Percentiles rank a stretch among this genome's conserved stretches.
phyloP scores from a whole-genome alignment of 1,140 invertebrate genomes.

The Drosophila nigromelanica region DNA sequence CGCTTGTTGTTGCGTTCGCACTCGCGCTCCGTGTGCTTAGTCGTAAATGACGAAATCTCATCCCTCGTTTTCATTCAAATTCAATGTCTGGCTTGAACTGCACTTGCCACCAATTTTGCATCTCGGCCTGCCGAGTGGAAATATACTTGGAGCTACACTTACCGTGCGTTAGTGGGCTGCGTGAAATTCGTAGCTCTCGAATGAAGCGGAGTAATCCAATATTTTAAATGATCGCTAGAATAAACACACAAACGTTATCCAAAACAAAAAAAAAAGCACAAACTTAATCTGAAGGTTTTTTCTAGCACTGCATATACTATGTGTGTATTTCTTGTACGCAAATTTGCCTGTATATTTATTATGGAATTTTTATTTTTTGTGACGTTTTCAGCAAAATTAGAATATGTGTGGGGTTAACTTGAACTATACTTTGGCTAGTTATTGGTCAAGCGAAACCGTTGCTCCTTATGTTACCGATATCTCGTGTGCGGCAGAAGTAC shows the following conservation, averaged over 20 bases:
- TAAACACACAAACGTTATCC: constrained; percentile 68
- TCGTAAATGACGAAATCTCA: constrained; percentile 63
- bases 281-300: constrained; percentile 32
- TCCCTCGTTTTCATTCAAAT: constrained; percentile 61
- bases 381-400: constrained; percentile 19
- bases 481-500: constrained; percentile 39
- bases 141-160: constrained; percentile 31
- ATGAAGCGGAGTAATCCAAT: constrained; percentile 64
- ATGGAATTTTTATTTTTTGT: constrained; percentile 25
- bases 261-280: constrained; percentile 49
- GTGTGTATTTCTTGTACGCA: constrained; percentile 11
- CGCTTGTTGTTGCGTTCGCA: constrained; percentile 54
- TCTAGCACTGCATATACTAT: constrained; percentile 34
- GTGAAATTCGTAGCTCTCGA: constrained; percentile 43
- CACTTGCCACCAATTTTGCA: constrained; percentile 36
- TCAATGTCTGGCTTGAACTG: constrained; percentile 46
- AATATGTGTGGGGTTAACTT: constrained; percentile 1
- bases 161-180: constrained; percentile 48
- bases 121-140: constrained; percentile 3
- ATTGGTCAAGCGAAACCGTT: constrained; percentile 30
- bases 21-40: constrained; percentile 6
- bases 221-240: constrained; percentile 58
- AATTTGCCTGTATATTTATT: constrained; percentile 11
- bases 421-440: constrained; percentile 8
- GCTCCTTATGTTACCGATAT: constrained; percentile 60